phyloP scores from a whole-genome alignment of 2,797 vertebrate genomes.

The Xerus rutilus region DNA sequence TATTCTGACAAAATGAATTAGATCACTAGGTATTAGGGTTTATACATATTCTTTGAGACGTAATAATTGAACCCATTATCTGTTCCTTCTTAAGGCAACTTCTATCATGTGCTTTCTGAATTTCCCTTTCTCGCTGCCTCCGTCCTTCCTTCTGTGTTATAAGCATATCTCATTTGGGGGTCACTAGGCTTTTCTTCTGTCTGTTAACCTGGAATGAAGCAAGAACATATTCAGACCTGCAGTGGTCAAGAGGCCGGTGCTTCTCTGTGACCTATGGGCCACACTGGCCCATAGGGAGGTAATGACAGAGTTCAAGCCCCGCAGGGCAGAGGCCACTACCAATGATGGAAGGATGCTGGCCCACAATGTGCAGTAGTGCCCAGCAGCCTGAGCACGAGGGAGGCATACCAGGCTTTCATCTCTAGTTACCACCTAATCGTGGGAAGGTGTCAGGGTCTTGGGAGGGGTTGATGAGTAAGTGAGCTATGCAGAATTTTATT shows the following conservation, averaged over 20 bases:
- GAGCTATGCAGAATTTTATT: background rate
- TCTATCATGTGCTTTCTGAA: background rate
- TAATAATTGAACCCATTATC: background rate
- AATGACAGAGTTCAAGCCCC: background rate
- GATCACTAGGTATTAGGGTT: background rate
- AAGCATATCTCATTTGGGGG: background rate
- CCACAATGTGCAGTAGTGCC: fast-evolving
- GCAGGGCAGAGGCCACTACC: background rate
- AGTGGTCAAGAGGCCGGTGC: background rate
- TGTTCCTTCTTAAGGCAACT: background rate
- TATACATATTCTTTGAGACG: background rate
- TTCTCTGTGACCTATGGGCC: background rate
- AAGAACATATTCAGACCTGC: background rate
- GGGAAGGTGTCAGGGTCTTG: background rate
- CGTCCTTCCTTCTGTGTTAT: background rate
- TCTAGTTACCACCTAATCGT: background rate
- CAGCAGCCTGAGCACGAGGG: background rate
- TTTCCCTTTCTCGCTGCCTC: background rate
- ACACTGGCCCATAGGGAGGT: background rate
- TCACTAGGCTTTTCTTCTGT: background rate
- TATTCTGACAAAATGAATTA: background rate
- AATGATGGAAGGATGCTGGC: background rate
- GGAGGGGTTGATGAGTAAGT: background rate
- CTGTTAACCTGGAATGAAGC: background rate
- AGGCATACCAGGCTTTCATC: background rate